These are phyloP conservation scores for Parus major DNA, from an alignment of 2,113 vertebrate genomes.

Conservation along the genomic window DNA sequence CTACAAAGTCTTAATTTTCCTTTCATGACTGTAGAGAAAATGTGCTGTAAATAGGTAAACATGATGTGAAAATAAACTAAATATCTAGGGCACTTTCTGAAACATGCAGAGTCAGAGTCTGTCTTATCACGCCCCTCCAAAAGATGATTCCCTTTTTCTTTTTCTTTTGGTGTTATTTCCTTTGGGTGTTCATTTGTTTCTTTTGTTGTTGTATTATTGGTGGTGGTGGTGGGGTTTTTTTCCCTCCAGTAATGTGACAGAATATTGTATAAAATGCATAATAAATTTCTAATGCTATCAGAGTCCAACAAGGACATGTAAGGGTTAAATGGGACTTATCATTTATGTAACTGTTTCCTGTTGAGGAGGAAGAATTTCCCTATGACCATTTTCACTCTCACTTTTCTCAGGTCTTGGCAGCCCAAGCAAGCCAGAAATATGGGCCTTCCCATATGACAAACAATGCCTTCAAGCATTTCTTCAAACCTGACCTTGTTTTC, in stretches of 20 bases:
- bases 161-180: not conserved
- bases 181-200: too few relatives aligned
- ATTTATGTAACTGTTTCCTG: not conserved
- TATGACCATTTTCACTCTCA: not conserved
- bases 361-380: not conserved
- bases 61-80: not conserved
- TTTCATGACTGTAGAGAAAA: not conserved
- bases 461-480: not conserved
- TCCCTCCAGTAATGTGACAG: not conserved
- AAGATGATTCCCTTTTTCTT: not conserved
- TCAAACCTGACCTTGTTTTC: not conserved
- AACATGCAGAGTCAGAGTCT: not conserved
- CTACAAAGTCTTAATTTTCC: not conserved
- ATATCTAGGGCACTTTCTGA: not conserved
- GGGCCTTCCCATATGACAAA: not conserved
- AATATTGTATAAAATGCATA: not conserved
- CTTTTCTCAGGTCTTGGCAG: not conserved
- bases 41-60: not conserved
- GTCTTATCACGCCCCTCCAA: not conserved
- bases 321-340: not conserved
- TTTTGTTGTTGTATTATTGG: too few relatives aligned
- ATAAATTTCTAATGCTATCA: accelerated
- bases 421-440: not conserved
- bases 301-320: not conserved
- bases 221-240: not conserved